Base-by-base conservation (phyloP, 2,797 vertebrate genomes). In the Spinus olivaceus region DNA sequence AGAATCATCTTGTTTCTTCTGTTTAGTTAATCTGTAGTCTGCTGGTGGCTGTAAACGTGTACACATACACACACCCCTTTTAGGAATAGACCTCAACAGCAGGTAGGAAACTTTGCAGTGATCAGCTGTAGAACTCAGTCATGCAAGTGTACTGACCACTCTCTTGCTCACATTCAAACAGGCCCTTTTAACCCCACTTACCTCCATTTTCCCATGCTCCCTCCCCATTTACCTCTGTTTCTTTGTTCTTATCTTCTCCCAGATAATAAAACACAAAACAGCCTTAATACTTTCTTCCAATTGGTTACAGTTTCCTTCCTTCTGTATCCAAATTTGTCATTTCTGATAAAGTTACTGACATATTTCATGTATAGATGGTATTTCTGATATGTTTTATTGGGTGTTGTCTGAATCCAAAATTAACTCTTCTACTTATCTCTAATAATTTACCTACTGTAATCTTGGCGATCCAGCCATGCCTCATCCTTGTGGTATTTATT, bases 31-130 rank as follows among this genome's bases (percentile, higher is more conserved):
- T 60, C 30, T 84, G 14, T 27, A n/a, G 27, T 42, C 41, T 66
- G 27, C 23, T 81, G 27, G 5, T 59, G 13, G 11, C n/a, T 46
- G n/a, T 21, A 28, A 18, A 42, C 14, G 9, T 12, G 32, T 8
- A 24, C 13, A 30, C 18, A 14, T 3, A 0, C 11, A 57, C 6
- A 22, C 17, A 7, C 1, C 0, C 6, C 1, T 11, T 30, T 56
- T 35, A 78, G n/a, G 32, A 39, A 69, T 0, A 69, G 24, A 35
- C 15, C 10, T 73, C 49, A 66, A 2, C 9, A 72, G 24, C 6
- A 61, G 3, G 10, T 5, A 70, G 27, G 14, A 46, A 23, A 35
- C 1, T 50, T 70, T 63, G 15, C 18, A 61, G 24, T 33, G 28
- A 60, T 57, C 21, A 44, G 4, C 13, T 49, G 14, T 21, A 50